Conservation (phyloP, 2,113 vertebrate species). For the Myotis lucifugus region DNA sequence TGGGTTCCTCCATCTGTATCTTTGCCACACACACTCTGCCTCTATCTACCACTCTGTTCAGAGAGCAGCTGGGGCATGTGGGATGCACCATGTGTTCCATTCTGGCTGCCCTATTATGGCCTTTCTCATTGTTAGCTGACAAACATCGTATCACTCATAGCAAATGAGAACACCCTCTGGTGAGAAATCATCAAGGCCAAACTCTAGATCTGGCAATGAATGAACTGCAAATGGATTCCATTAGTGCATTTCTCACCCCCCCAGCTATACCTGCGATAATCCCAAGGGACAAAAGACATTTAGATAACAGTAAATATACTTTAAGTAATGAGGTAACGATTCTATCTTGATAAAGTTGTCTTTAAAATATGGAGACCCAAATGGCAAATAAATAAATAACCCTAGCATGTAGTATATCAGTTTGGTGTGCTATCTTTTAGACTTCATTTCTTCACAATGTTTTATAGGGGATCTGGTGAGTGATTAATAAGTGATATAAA, state of each 20-base stretch:
- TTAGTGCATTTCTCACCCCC: background rate
- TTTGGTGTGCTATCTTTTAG: background rate
- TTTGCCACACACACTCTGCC: constrained; percentile 37
- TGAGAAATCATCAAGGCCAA: constrained; percentile 50
- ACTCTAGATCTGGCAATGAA: background rate
- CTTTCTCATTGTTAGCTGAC: constrained; percentile 52
- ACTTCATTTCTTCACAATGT: background rate
- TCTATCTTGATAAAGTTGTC: background rate
- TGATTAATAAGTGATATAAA: background rate
- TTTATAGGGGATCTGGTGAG: background rate
- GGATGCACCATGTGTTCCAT: constrained; percentile 42
- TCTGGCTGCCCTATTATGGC: background rate
- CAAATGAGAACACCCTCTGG: constrained; percentile 48
- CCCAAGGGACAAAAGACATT: background rate
- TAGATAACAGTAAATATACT: background rate
- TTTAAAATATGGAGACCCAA: constrained; percentile 24
- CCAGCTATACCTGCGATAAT: background rate
- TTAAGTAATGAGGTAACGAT: constrained; percentile 16
- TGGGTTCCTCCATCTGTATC: constrained; percentile 59
- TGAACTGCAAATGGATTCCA: constrained; percentile 39
- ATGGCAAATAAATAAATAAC: constrained; percentile 21
- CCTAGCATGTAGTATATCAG: background rate
- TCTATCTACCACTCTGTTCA: constrained; percentile 33
- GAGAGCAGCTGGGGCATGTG: constrained; percentile 34
- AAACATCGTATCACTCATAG: constrained; percentile 32